Base-by-base conservation (phyloP, 2,888 invertebrate species). In the Schizotus pectinicornis region DNA sequence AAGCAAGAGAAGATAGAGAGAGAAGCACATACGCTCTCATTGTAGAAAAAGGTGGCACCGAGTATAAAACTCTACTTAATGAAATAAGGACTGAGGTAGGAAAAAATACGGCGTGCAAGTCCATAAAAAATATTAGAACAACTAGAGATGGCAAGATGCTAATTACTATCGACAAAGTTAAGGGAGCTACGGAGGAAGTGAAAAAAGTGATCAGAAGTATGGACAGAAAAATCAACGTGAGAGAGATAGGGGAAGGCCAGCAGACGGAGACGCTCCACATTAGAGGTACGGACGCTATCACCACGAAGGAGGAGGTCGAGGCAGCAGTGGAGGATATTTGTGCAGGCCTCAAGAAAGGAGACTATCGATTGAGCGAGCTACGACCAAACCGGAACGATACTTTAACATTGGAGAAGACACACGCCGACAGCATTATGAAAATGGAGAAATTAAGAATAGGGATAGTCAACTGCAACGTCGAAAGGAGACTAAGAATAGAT, bases 81-180 rank as follows among this genome's bases (percentile, higher is more conserved):
- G 7, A 7, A 6, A 12, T 38, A 7, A 38, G n/a, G n/a, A 38
- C 7, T 7, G n/a, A n/a, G 9, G 7, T 38, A 6, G n/a, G n/a
- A 38, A 9, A 9, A 7, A 38, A 7, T 6, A 7, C 7, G 7
- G n/a, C n/a, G 12, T 6, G 6, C 6, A 38, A 38, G 9, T 6
- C 7, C n/a, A 53, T 53, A 1, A 48, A 36, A 3, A 37, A 22
- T 1, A 37, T 53, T 31, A 33, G 45, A 7, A 53, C 37, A 13
- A 53, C 53, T 0, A 53, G 42, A 14, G 46, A 53, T 7, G 53
- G 45, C n/a, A 53, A 53, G 45, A 12, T 53, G 35, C 7, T 53
- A 6, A 53, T 53, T 13, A 45, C 22, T 6, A 30, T 45, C 3
- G 46, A 45, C 1, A 53, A 53, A 14, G n/a, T 2, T 31, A 42